A percentile compares a stretch with the other conserved stretches of the same genome.
These are phyloP conservation scores for Cassiopea andromeda DNA, from an alignment of 30 jellyfish, hydroid and myxozoan genomes.

Conservation along the genomic window DNA sequence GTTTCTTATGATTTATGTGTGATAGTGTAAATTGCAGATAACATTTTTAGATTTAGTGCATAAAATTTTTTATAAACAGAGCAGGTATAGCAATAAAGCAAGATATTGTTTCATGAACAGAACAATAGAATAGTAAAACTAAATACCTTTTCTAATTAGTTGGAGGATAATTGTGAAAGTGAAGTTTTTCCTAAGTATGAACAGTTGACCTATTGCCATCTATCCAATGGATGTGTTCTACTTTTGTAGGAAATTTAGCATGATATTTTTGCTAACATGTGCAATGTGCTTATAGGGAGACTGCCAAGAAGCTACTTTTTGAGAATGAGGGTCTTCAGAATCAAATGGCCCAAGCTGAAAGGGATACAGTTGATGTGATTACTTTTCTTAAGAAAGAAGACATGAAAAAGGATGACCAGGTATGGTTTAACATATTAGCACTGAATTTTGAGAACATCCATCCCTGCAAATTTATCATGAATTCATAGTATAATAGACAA, in stretches of 20 bases:
- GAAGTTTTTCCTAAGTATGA: too few species aligned
- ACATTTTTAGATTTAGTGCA: too few species aligned
- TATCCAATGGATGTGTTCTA: too few species aligned
- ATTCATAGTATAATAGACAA: too few species aligned
- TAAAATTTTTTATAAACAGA: too few species aligned
- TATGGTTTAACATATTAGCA: not conserved
- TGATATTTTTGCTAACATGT: not conserved
- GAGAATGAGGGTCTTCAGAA: constrained; percentile 89
- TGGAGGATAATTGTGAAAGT: not conserved
- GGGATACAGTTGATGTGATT: constrained; percentile 87
- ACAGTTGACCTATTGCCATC: too few species aligned
- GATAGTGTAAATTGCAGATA: too few species aligned
- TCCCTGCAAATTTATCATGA: too few species aligned
- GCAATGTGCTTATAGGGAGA: constrained; percentile 54
- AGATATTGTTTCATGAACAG: not conserved
- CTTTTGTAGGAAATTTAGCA: too few species aligned
- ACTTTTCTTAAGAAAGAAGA: constrained; percentile 83
- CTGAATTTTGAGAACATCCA: too few species aligned
- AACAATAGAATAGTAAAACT: not conserved
- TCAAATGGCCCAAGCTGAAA: constrained; percentile 87
- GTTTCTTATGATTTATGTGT: too few species aligned
- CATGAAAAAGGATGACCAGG: constrained; percentile 88
- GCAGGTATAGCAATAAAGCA: not conserved
- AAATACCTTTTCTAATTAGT: not conserved
- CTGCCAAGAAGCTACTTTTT: constrained; percentile 78